Base-by-base conservation (phyloP, 2,797 vertebrate species). In the Protosalanx chinensis region DNA sequence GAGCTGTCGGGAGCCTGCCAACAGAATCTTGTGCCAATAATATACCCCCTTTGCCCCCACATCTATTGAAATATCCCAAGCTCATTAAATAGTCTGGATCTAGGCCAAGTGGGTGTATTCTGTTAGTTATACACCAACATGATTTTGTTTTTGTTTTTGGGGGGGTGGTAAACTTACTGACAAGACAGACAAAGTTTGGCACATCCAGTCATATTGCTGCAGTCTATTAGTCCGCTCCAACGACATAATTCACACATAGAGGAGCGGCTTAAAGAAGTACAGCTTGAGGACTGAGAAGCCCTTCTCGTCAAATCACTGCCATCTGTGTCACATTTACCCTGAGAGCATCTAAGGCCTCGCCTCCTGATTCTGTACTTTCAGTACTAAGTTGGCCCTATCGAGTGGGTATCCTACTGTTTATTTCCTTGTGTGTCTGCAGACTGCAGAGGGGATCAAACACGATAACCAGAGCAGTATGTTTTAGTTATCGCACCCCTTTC, bases 61-160 rank as follows among this genome's bases (percentile, higher is more conserved):
- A 33, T 63, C 61, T 60, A 60, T 60, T 18, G 61, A 63, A 33
- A 18, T 63, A 15, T 33, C 30, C 41, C 35, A 37, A 29, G 59
- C 59, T 61, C 61, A 63, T 63, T 33, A 63, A 63, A 63, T n/a
- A 3, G 61, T 56, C 61, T 63, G 61, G 61, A 63, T 33, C 61
- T 7, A 13, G 18, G 61, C 61, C 29, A 4, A 63, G 29, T 63
- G 30, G 61, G 61, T 33, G 13, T 18, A 30, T 30, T 63, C 29
- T 63, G 32, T 63, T 63, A 33, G 30, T 63, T 18, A 63, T 32
- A 33, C 30, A 63, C 16, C 32, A 63, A 35, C 30, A 33, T 35
- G 32, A 63, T 33, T 32, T 13, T 33, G 12, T 46, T 8, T 3
- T 46, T 46, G 2, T 46, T 46, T 37, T 46, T 46, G 41, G 13